These are phyloP conservation scores for Therioaphis trifolii DNA, from an alignment of 2,888 invertebrate species.

Conservation along the genomic window DNA sequence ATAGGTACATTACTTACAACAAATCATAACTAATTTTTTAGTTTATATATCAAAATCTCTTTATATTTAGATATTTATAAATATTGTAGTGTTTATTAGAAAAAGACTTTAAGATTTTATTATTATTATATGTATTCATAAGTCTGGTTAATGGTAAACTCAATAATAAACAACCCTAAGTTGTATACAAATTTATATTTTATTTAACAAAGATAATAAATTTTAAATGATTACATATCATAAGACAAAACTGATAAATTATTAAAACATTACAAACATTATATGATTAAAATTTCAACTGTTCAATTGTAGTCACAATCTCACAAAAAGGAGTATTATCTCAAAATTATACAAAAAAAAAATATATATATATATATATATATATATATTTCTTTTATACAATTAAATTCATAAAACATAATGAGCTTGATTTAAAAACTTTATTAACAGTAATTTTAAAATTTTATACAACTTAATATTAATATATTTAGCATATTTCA, in stretches of 20 bases:
- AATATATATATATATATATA: too few relatives aligned
- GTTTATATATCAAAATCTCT: too few relatives aligned
- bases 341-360: background rate
- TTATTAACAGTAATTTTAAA: conserved; percentile 28
- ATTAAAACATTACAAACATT: background rate
- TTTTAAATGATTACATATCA: conserved; percentile 1
- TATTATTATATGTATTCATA: too few relatives aligned
- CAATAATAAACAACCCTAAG: background rate
- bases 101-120: too few relatives aligned
- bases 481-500: conserved; percentile 39
- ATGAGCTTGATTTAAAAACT: conserved; percentile 42
- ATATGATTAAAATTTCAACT: background rate
- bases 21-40: too few relatives aligned
- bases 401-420: conserved; percentile 31
- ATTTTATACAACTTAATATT: conserved; percentile 21
- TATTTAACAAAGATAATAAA: conserved; percentile 8
- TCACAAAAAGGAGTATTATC: background rate
- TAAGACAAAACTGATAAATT: conserved; percentile 12
- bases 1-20: too few relatives aligned
- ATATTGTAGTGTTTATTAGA: too few relatives aligned
- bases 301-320: background rate
- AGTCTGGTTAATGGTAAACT: too few relatives aligned
- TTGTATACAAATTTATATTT: background rate
- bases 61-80: background rate
- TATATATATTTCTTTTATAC: conserved; percentile 15